phyloP scores from a whole-genome alignment of 2,888 invertebrate species.

The Neria commutata region DNA sequence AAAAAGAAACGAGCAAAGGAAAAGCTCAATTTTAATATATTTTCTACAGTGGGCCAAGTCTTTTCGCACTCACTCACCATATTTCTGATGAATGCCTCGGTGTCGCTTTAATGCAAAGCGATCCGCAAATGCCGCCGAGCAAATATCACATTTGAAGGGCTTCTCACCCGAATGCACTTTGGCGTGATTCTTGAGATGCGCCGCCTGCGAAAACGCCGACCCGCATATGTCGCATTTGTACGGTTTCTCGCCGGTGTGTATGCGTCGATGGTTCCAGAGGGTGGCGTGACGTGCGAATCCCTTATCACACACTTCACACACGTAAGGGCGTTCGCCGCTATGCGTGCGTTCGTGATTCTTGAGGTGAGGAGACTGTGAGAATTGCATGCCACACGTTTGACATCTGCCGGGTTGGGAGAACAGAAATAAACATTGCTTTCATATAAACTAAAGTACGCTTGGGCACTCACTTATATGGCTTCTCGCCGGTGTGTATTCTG shows the following conservation, averaged over 20 bases:
- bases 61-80: conserved; percentile 64
- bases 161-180: conserved; percentile 84
- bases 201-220: conserved; percentile 89
- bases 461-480: conserved; percentile 77
- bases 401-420: conserved; percentile 65
- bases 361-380: conserved; percentile 86
- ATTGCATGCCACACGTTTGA: conserved; percentile 88
- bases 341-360: conserved; percentile 89
- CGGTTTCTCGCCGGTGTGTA: conserved; percentile 74
- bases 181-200: conserved; percentile 86
- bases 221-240: conserved; percentile 83
- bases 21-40: not conserved
- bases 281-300: conserved; percentile 88
- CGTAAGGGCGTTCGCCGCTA: conserved; percentile 85
- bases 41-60: not conserved
- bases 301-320: conserved; percentile 88
- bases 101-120: conserved; percentile 86
- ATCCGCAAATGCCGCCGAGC: conserved; percentile 85
- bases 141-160: conserved; percentile 82
- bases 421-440: too few relatives aligned
- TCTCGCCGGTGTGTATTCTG: conserved; percentile 83
- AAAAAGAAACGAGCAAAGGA: conserved; percentile 5
- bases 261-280: conserved; percentile 86
- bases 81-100: conserved; percentile 86
- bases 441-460: not conserved